Conservation (phyloP, 2,888 invertebrate species). For the Copidosoma aretas region DNA sequence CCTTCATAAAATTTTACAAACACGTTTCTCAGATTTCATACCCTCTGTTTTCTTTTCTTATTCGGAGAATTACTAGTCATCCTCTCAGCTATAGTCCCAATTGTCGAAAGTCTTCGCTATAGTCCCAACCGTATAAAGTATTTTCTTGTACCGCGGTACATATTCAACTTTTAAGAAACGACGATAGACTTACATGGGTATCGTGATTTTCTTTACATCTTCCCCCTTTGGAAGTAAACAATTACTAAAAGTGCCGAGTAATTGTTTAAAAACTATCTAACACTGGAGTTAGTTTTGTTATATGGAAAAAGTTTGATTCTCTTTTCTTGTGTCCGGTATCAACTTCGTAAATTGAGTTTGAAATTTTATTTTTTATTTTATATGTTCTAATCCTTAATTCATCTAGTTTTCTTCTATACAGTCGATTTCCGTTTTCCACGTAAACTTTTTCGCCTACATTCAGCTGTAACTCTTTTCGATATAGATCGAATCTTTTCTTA, state of each 20-base stretch:
- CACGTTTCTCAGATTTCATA: too few relatives aligned
- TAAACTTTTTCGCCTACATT: conserved; percentile 49
- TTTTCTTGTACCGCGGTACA: too few relatives aligned
- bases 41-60: too few relatives aligned
- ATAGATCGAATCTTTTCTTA: conserved; percentile 46
- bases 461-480: conserved; percentile 46
- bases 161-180: too few relatives aligned
- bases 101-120: too few relatives aligned
- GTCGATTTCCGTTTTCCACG: conserved; percentile 49
- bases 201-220: conserved; percentile 4
- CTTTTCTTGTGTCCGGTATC: conserved; percentile 36
- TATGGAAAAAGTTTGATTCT: conserved; percentile 34
- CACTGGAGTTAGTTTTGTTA: conserved; percentile 45
- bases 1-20: too few relatives aligned
- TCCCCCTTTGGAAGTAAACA: background rate
- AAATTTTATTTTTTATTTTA: conserved; percentile 44
- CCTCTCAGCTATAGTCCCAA: too few relatives aligned
- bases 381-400: conserved; percentile 47
- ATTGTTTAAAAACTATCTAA: conserved; percentile 49
- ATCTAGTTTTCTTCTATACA: conserved; percentile 51
- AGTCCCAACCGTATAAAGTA: too few relatives aligned
- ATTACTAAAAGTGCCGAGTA: conserved; percentile 65
- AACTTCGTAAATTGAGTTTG: conserved; percentile 44
- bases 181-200: too few relatives aligned
- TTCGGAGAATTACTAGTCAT: too few relatives aligned